Percentiles rank a stretch among this genome's conserved stretches.
These are phyloP conservation scores for Coenobita brevimanus DNA, from an alignment of 1,140 invertebrate genomes.

Conservation along the genomic window DNA sequence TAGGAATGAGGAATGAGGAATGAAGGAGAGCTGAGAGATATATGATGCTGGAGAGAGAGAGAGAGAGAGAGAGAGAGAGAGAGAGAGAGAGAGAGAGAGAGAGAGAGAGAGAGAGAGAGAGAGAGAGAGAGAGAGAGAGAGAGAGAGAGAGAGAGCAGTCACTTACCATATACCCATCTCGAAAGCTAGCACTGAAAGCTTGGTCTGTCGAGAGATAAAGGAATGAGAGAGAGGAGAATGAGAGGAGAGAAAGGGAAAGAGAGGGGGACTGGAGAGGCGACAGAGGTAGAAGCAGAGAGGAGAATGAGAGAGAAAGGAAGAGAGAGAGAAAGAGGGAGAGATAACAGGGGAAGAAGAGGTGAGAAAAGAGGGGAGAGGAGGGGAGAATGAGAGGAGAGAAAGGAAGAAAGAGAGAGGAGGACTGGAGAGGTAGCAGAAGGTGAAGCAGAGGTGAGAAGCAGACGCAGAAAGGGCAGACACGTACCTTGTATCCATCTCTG, in stretches of 20 bases:
- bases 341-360: too few species aligned
- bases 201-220: not conserved
- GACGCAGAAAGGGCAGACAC: too few species aligned
- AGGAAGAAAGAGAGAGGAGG: not conserved
- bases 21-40: not conserved
- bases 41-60: not conserved
- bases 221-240: not conserved
- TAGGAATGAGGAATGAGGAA: too few species aligned
- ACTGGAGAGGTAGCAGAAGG: not conserved
- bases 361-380: not conserved
- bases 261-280: not conserved
- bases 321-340: not conserved
- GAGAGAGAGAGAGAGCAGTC: not conserved
- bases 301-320: not conserved
- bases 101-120: constrained; percentile 1
- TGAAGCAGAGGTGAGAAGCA: not conserved
- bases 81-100: constrained; percentile 1
- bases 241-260: not conserved
- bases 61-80: constrained; percentile 1
- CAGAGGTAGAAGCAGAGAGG: not conserved
- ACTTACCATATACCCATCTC: constrained; percentile 13
- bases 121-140: constrained; percentile 1
- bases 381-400: not conserved
- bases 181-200: not conserved
- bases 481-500: constrained; percentile 35